Evolutionary conservation across 2,113 vertebrate genomes (phyloP).

Genomic region (Indicator indicator): DNA sequence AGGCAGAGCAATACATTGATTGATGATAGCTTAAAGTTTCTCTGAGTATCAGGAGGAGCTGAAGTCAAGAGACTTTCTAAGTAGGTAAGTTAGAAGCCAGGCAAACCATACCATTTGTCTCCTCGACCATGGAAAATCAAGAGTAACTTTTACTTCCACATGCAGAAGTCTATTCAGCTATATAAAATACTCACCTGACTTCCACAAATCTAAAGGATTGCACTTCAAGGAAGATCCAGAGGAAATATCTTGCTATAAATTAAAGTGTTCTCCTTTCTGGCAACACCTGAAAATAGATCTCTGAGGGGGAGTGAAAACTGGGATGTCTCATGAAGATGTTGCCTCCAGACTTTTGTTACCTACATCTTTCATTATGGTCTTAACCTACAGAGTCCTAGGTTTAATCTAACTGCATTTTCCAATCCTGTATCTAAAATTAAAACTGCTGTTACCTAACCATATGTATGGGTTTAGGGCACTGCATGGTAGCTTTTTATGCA

Average conservation of each 20-base stretch:
- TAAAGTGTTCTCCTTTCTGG: background rate
- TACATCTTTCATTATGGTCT: background rate
- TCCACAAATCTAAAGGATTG: background rate
- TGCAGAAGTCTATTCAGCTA: background rate
- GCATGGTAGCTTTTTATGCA: background rate
- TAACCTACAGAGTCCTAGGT: background rate
- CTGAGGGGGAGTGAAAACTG: conserved; percentile 9
- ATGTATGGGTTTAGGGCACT: background rate
- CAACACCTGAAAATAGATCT: conserved; percentile 30
- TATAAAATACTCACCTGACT: background rate
- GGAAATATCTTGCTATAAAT: background rate
- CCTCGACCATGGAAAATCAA: background rate
- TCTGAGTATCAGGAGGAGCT: background rate
- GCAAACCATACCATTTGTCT: background rate
- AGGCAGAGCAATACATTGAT: background rate
- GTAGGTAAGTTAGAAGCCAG: background rate
- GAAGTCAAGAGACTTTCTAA: background rate
- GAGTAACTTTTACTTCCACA: background rate
- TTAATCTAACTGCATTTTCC: background rate
- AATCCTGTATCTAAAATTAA: background rate
- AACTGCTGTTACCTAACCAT: background rate
- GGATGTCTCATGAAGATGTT: conserved; percentile 21
- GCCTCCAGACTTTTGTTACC: background rate
- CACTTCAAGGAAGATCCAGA: background rate
- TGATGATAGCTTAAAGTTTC: background rate